Evolutionary conservation across 2,113 vertebrate genomes (phyloP).

Genomic region (Callithrix jacchus): DNA sequence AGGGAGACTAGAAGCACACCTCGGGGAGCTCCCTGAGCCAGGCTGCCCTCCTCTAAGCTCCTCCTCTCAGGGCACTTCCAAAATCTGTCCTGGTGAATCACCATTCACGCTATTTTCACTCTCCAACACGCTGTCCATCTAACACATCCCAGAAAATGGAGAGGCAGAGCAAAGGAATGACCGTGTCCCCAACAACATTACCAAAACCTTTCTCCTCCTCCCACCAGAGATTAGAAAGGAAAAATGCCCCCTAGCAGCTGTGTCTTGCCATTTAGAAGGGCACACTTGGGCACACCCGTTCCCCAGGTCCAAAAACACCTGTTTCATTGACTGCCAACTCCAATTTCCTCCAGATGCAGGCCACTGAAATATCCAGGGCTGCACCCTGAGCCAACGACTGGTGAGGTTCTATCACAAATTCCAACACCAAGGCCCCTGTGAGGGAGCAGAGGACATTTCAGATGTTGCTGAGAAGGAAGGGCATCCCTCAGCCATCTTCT

Average conservation of each 20-base stretch:
- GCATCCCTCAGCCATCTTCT: not conserved
- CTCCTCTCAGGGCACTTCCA: not conserved
- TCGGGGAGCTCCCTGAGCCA: not conserved
- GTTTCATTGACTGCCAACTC: not conserved
- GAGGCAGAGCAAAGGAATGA: not conserved
- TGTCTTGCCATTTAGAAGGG: not conserved
- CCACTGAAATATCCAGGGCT: not conserved
- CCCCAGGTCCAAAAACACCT: not conserved
- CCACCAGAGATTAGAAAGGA: not conserved
- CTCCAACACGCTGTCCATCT: not conserved
- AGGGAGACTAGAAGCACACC: not conserved
- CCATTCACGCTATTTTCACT: not conserved
- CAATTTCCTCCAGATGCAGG: not conserved
- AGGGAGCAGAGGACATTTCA: not conserved
- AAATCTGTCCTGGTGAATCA: not conserved
- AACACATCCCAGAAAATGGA: not conserved
- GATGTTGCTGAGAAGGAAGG: too few relatives aligned
- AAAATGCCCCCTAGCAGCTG: not conserved
- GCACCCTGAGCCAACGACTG: not conserved
- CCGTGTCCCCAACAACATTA: not conserved
- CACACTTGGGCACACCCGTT: accelerated
- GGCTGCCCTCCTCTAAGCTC: not conserved
- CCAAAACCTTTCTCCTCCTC: not conserved
- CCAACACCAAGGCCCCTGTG: not conserved
- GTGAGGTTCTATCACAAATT: not conserved